phyloP scores from a whole-genome alignment of 2,888 invertebrate species.

The Archips xylosteana region DNA sequence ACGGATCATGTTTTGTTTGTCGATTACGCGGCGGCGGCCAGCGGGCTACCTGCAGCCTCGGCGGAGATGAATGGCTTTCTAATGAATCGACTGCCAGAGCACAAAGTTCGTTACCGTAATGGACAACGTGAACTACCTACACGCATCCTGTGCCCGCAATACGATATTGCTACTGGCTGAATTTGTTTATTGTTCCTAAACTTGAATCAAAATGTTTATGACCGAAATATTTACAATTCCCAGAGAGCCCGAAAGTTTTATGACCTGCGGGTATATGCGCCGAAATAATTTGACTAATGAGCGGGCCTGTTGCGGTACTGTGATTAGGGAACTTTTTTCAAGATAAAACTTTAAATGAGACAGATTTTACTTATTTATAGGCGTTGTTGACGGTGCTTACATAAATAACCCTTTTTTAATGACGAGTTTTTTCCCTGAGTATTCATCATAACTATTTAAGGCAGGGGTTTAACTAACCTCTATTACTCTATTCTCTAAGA shows the following conservation, averaged over 20 bases:
- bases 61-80: slow-evolving; percentile 73
- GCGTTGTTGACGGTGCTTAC: slow-evolving; percentile 6
- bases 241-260: slow-evolving; percentile 40
- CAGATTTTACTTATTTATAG: slow-evolving; percentile 32
- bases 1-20: slow-evolving; percentile 32
- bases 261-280: slow-evolving; percentile 39
- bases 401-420: neutral
- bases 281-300: slow-evolving; percentile 43
- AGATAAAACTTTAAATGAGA: slow-evolving; percentile 37
- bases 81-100: slow-evolving; percentile 69
- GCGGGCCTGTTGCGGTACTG: slow-evolving; percentile 33
- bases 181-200: slow-evolving; percentile 33
- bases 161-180: slow-evolving; percentile 7
- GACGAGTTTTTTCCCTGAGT: neutral
- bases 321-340: slow-evolving; percentile 37
- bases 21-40: slow-evolving; percentile 33
- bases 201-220: slow-evolving; percentile 37
- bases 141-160: slow-evolving; percentile 11
- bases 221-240: slow-evolving; percentile 38
- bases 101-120: slow-evolving; percentile 74
- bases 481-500: neutral
- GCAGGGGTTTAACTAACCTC: neutral
- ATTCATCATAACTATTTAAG: neutral
- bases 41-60: slow-evolving; percentile 45
- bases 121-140: slow-evolving; percentile 57